A percentile compares a stretch with the other conserved stretches of the same genome.
These are phyloP conservation scores for Trissolcus brochymenae DNA, from an alignment of 2,888 invertebrate genomes.

Conservation along the genomic window DNA sequence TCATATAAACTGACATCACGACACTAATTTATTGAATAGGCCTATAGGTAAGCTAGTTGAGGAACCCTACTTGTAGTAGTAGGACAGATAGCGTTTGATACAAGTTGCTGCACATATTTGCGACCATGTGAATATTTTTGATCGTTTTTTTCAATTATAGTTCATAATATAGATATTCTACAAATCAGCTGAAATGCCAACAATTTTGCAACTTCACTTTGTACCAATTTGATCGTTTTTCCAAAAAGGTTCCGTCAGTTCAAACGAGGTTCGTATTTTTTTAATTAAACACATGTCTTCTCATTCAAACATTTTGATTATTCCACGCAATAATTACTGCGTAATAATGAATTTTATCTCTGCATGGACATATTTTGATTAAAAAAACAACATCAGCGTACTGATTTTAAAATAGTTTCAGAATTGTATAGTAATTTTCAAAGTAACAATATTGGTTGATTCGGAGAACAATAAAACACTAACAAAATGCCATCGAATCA, in stretches of 20 bases:
- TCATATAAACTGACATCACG: slow-evolving; percentile 75
- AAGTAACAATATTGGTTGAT: too few relatives aligned
- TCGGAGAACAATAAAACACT: background rate
- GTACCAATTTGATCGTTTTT: background rate
- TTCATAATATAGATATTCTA: background rate
- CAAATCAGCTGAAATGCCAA: too few relatives aligned
- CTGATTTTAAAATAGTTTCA: too few relatives aligned
- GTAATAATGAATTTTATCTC: too few relatives aligned
- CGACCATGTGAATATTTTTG: slow-evolving; percentile 37
- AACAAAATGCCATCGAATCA: slow-evolving; percentile 8
- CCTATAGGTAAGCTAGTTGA: slow-evolving; percentile 71
- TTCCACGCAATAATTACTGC: too few relatives aligned
- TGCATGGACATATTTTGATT: too few relatives aligned
- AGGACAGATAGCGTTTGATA: slow-evolving; percentile 49
- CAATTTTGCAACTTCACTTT: background rate
- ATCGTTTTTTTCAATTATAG: background rate
- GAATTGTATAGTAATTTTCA: too few relatives aligned
- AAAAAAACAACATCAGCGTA: too few relatives aligned
- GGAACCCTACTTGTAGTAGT: slow-evolving; percentile 58
- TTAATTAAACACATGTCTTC: too few relatives aligned
- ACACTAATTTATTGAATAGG: slow-evolving; percentile 74
- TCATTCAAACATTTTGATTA: too few relatives aligned
- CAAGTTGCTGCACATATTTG: slow-evolving; percentile 51
- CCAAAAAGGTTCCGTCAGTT: background rate
- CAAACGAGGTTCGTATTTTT: background rate